These are phyloP conservation scores for Todiramphus saurophagus DNA, from an alignment of 2,113 vertebrate species.

Conservation along the genomic window DNA sequence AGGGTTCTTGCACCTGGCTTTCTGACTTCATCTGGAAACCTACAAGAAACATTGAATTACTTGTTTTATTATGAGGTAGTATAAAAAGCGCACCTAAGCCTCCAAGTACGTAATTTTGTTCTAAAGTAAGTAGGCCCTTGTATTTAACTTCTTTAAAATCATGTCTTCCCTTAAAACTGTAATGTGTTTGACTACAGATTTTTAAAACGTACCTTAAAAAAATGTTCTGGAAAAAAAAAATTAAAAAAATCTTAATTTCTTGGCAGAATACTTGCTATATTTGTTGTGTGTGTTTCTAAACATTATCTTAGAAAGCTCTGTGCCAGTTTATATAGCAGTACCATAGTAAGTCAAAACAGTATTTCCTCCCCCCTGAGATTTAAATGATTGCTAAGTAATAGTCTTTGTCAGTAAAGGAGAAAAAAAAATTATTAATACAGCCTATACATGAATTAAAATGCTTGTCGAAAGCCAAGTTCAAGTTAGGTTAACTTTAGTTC, in stretches of 20 bases:
- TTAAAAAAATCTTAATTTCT: not conserved
- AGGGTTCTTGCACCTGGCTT: not conserved
- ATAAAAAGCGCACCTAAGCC: rapidly evolving
- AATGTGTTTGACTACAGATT: not conserved
- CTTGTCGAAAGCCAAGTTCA: not conserved
- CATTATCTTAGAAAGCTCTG: not conserved
- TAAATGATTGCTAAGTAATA: not conserved
- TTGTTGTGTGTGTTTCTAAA: not conserved
- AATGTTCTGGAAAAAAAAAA: not conserved
- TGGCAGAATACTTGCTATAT: not conserved
- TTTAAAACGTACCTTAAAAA: not conserved
- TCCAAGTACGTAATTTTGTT: not conserved
- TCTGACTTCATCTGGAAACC: not conserved
- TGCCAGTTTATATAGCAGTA: not conserved
- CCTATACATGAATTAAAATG: not conserved
- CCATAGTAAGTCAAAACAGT: not conserved
- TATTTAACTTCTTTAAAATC: not conserved
- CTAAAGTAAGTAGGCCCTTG: not conserved
- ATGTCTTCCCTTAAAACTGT: not conserved
- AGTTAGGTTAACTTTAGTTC: not conserved
- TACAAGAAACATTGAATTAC: not conserved
- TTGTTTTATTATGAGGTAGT: not conserved
- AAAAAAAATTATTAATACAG: not conserved
- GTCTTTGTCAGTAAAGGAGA: not conserved
- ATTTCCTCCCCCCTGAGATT: not conserved